phyloP scores from a whole-genome alignment of 2,797 vertebrate species.

The Sylvia borin region DNA sequence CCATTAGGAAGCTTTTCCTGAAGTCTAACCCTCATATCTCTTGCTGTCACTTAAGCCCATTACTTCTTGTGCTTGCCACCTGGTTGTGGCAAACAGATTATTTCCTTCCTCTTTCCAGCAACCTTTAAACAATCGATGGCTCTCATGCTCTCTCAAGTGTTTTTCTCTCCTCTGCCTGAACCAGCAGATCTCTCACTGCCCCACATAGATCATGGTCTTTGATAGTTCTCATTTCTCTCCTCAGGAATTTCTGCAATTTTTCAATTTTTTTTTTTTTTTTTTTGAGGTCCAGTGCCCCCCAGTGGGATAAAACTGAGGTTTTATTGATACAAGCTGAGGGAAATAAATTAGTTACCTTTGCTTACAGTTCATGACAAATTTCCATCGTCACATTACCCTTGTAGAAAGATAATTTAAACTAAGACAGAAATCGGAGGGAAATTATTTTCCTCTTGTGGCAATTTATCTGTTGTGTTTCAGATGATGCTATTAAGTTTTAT shows the following conservation, averaged over 20 bases:
- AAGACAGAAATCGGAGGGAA: not conserved
- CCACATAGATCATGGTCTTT: not conserved
- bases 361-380: not conserved
- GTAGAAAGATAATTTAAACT: not conserved
- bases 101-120: slow-evolving; percentile 1
- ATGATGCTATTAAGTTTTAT: slow-evolving; percentile 28
- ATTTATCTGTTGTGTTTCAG: slow-evolving; percentile 3
- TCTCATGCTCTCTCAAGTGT: not conserved
- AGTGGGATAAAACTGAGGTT: not conserved
- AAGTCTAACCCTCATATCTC: not conserved
- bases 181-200: not conserved
- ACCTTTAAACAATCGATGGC: not conserved
- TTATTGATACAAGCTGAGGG: not conserved
- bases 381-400: not conserved
- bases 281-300: not conserved
- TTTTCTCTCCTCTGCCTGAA: not conserved
- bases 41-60: not conserved
- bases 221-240: not conserved
- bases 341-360: not conserved
- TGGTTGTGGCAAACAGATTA: not conserved
- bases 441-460: not conserved
- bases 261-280: not conserved
- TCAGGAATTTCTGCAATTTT: not conserved
- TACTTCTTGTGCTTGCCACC: not conserved
- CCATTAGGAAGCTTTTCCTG: not conserved